A percentile compares a stretch with the other conserved stretches of the same genome.
Evolutionary conservation across 2,113 vertebrate species (phyloP).

Genomic region (Eclectus roratus): DNA sequence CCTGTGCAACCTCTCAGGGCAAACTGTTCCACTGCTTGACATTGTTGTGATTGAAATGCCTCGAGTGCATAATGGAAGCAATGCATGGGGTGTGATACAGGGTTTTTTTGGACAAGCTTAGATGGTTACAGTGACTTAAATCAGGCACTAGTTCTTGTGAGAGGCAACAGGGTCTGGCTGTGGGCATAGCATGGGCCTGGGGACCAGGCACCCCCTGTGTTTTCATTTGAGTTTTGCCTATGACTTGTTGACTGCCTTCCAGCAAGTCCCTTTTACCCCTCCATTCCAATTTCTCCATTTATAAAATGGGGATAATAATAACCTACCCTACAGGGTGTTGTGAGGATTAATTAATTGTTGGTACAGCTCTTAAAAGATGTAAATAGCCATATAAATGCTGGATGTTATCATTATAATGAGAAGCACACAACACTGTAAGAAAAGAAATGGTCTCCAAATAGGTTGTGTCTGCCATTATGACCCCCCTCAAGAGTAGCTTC

Average conservation of each 20-base stretch:
- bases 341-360: slow-evolving; percentile 71
- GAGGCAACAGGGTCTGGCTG: background rate
- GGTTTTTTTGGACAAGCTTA: background rate
- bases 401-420: slow-evolving; percentile 60
- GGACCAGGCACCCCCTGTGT: background rate
- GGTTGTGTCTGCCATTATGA: slow-evolving; percentile 31
- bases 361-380: slow-evolving; percentile 34
- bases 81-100: background rate
- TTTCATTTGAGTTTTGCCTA: background rate
- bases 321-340: slow-evolving; percentile 56
- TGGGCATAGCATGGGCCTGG: background rate
- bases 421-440: slow-evolving; percentile 39
- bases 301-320: slow-evolving; percentile 58
- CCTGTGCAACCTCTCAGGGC: background rate
- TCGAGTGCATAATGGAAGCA: background rate
- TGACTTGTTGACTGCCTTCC: slow-evolving; percentile 6
- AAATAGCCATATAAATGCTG: slow-evolving; percentile 64
- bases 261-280: slow-evolving; percentile 33
- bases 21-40: background rate
- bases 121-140: background rate
- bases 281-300: slow-evolving; percentile 37
- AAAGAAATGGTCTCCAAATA: slow-evolving; percentile 49
- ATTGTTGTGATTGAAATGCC: background rate
- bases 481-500: slow-evolving; percentile 28
- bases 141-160: background rate